Evolutionary conservation across 2,888 invertebrate genomes (phyloP).

Genomic region (Drosophila nr. fundita): DNA sequence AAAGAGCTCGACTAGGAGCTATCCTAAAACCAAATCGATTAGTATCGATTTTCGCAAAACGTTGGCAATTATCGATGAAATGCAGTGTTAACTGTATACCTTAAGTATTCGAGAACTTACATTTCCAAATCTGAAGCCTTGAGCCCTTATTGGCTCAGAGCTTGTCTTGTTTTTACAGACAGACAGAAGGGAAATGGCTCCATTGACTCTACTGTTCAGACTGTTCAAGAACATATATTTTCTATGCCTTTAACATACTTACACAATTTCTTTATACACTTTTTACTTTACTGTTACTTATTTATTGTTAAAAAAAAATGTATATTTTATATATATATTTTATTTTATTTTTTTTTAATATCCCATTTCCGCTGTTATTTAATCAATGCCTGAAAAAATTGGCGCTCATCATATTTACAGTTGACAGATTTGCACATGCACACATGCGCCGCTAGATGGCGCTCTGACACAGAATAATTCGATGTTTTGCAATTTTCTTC

Average conservation of each 20-base stretch:
- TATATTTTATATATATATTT: neutral
- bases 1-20: neutral
- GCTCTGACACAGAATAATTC: slow-evolving; percentile 10
- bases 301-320: neutral
- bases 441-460: slow-evolving; percentile 21
- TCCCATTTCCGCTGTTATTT: slow-evolving; percentile 10
- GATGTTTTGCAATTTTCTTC: neutral
- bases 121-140: neutral
- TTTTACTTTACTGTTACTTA: neutral
- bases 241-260: neutral
- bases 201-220: neutral
- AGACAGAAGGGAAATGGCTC: neutral
- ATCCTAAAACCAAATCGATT: neutral
- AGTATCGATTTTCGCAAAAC: neutral
- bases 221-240: neutral
- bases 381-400: slow-evolving; percentile 22
- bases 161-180: neutral
- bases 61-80: fast-evolving
- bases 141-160: neutral
- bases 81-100: fast-evolving
- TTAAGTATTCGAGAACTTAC: neutral
- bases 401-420: slow-evolving; percentile 21
- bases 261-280: neutral
- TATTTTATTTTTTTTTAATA: neutral
- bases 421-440: slow-evolving; percentile 29